These are phyloP conservation scores for Riparia riparia DNA, from an alignment of 2,113 vertebrate genomes.

Conservation along the genomic window DNA sequence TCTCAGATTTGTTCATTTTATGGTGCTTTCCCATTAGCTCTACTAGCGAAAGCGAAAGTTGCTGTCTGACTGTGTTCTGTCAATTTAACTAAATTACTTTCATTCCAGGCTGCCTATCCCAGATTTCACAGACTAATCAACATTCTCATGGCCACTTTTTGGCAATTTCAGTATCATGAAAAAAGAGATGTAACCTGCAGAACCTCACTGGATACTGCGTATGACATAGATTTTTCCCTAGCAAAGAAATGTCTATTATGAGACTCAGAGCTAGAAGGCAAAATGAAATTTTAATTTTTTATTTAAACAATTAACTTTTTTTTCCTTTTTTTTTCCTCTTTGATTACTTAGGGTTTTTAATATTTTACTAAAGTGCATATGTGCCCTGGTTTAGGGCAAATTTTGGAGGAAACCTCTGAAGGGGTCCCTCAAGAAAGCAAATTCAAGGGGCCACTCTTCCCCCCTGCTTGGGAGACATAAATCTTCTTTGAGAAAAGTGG, in stretches of 20 bases:
- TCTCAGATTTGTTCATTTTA: not conserved
- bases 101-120: not conserved
- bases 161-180: accelerated
- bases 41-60: not conserved
- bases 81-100: not conserved
- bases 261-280: not conserved
- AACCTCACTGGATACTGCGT: not conserved
- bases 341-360: not conserved
- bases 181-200: not conserved
- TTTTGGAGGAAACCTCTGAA: not conserved
- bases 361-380: not conserved
- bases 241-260: not conserved
- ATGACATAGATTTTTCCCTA: not conserved
- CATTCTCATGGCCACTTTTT: not conserved
- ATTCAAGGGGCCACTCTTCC: too few species aligned
- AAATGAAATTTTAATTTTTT: not conserved
- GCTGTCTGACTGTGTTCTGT: not conserved
- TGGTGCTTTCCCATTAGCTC: not conserved
- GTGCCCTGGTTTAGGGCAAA: not conserved
- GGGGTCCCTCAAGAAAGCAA: too few species aligned
- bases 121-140: not conserved
- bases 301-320: not conserved
- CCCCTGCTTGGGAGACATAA: too few species aligned
- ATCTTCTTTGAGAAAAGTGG: too few species aligned
- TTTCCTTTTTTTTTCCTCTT: not conserved